Evolutionary conservation across 2,113 vertebrate species (phyloP), one percentile per base, ranked within the genome.

Genomic region (Petromus typicus): DNA sequence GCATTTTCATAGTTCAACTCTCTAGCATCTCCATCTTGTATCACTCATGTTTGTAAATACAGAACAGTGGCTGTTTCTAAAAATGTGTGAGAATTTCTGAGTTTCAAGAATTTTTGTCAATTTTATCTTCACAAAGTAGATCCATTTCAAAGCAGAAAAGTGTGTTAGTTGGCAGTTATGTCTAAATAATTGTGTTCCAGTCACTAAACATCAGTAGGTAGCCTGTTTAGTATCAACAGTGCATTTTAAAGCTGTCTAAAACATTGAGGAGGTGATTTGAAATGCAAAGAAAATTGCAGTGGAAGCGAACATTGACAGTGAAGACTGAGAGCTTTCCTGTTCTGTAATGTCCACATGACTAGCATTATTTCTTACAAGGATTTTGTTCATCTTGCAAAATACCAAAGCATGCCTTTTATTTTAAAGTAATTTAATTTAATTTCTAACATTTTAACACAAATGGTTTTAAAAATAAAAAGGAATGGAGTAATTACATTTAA

Each of bases 121-220:
- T 96, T 97, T 97, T 97, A 96, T 92, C 92, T 98, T 97, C 97
- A 95, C 92, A 96, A 97, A 98, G 66, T 48, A 96, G 91, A 78
- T 94, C 96, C 96, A 91, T 97, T 98, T 97, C 95, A 89, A 92
- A 73, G 95, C 90, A 97, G 90, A 98, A 98, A 98, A 89, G 66
- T 69, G 93, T 98, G 88, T 97, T 97, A 93, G 12, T 79, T 66
- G 76, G 37, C 43, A 90, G 97, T 98, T 98, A 96, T 76, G 88
- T 98, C 14, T 25, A 96, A 98, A 98, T 94, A 96, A 97, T 97
- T 97, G 92, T 91, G 92, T 97, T 97, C 93, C 93, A 94, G 86
- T 98, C 96, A 94, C 97, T 98, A 97, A 97, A 90, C 95, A 96
- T 86, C 97, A 97, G 97, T 78, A 97, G 96, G 97, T 95, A 97